Base-by-base conservation (phyloP, 2,797 vertebrate genomes). In the Hippoglossus hippoglossus region DNA sequence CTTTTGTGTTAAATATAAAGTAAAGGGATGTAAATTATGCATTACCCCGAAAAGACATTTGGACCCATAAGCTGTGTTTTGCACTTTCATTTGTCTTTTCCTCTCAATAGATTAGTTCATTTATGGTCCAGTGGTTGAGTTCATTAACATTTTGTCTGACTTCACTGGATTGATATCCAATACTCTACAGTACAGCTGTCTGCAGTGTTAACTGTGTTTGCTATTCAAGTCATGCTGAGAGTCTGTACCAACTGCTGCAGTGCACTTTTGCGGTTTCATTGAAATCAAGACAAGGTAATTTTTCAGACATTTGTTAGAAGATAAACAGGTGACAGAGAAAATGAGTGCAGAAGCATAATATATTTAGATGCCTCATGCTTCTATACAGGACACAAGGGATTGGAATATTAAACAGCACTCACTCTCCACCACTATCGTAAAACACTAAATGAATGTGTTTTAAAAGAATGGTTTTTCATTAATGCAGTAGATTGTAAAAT, bases 171-270 rank as follows among this genome's bases (percentile, higher is more conserved):
- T 26, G 13, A 53, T 52, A 26, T 71, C 21, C 21, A 56, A 39
- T 46, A 51, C 22, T 34, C 31, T 22, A 16, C 49, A 22, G 21
- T 25, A 26, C 76, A 81, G 63, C 62, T 75, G 67, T 21, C 64
- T 70, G 50, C 59, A 61, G 41, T 22, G 41, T 39, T 47, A 57
- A 49, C 62, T 44, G 19, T 68, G 56, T 80, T 79, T 64, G 49
- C 50, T 73, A 75, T 73, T 64, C 67, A 84, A 61, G 74, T 79
- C 44, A 26, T 58, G 41, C 61, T 22, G 31, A 51, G 41, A 50
- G n/a, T 47, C 52, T 57, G 25, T n/a, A 66, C 18, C 59, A 71
- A 64, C 39, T 56, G 34, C 70, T 72, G 24, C 53, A 53, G 58
- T 60, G 55, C 67, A 63, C 53, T 34, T 34, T 36, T 54, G 12